Conservation (phyloP, 1,140 invertebrate genomes). For the Platyscapa corneri region DNA sequence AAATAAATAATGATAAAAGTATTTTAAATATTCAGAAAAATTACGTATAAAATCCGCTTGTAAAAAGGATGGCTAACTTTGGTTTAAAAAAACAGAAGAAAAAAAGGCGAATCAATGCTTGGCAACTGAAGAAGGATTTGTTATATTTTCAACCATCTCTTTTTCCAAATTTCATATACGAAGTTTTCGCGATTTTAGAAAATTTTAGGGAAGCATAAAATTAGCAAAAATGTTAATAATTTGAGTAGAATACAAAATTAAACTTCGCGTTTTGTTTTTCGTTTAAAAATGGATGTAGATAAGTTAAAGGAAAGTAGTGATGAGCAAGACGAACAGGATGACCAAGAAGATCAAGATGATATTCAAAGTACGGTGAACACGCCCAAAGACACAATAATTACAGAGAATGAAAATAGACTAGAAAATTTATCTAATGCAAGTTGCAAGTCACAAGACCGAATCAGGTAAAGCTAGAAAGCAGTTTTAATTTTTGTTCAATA, state of each 20-base stretch:
- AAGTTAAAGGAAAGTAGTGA: slow-evolving; percentile 40
- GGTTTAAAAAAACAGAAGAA: slow-evolving; percentile 8
- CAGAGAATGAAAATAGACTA: not conserved
- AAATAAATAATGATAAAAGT: not conserved
- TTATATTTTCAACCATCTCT: slow-evolving; percentile 10
- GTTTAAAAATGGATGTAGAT: slow-evolving; percentile 40
- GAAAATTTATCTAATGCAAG: not conserved
- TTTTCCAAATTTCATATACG: slow-evolving; percentile 45
- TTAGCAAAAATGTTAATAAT: slow-evolving; percentile 40
- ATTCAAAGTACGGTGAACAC: not conserved
- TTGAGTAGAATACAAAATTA: not conserved
- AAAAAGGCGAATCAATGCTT: slow-evolving; percentile 33
- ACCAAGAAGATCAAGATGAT: slow-evolving; percentile 3
- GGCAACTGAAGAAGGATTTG: slow-evolving; percentile 38
- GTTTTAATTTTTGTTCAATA: not conserved
- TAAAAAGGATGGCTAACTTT: slow-evolving; percentile 20
- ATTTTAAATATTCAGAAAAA: not conserved
- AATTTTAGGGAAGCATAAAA: slow-evolving; percentile 17
- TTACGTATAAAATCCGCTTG: not conserved
- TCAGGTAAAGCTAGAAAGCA: slow-evolving; percentile 6
- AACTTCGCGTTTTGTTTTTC: not conserved
- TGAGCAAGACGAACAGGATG: slow-evolving; percentile 5
- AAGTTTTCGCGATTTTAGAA: slow-evolving; percentile 24
- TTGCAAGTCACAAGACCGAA: slow-evolving; percentile 13
- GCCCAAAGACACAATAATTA: not conserved